Evolutionary conservation across 2,113 vertebrate genomes (phyloP).

Genomic region (Nestor notabilis): DNA sequence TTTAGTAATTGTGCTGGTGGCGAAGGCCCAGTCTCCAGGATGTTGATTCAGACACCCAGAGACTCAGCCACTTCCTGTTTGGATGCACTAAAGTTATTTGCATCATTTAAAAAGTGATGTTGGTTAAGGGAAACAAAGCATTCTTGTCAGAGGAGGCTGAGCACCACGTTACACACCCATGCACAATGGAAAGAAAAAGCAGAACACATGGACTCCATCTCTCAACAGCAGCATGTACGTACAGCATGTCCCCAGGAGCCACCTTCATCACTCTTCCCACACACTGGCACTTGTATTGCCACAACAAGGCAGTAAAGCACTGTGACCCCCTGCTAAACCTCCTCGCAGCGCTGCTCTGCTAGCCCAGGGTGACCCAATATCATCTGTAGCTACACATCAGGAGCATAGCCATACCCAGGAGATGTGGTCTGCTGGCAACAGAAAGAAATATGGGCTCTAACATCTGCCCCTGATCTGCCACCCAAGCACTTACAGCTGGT

Average conservation of each 20-base stretch:
- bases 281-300: not conserved
- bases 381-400: not conserved
- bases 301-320: not conserved
- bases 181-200: conserved; percentile 28
- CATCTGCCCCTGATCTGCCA: not conserved
- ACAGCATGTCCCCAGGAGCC: not conserved
- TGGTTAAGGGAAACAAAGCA: not conserved
- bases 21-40: conserved; percentile 37
- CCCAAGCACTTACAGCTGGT: not conserved
- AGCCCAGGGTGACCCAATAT: not conserved
- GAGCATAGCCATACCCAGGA: not conserved
- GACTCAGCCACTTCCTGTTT: conserved; percentile 67
- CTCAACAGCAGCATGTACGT: not conserved
- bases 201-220: not conserved
- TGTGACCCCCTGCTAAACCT: not conserved
- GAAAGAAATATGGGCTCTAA: not conserved
- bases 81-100: conserved; percentile 58
- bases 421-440: not conserved
- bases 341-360: not conserved
- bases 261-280: not conserved
- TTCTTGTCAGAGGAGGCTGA: conserved; percentile 33
- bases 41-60: conserved; percentile 66
- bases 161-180: fast-evolving
- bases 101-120: conserved; percentile 32
- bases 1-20: conserved; percentile 25